Evolutionary conservation across 1,140 invertebrate genomes (phyloP).

Genomic region (Drosophila repletoides): DNA sequence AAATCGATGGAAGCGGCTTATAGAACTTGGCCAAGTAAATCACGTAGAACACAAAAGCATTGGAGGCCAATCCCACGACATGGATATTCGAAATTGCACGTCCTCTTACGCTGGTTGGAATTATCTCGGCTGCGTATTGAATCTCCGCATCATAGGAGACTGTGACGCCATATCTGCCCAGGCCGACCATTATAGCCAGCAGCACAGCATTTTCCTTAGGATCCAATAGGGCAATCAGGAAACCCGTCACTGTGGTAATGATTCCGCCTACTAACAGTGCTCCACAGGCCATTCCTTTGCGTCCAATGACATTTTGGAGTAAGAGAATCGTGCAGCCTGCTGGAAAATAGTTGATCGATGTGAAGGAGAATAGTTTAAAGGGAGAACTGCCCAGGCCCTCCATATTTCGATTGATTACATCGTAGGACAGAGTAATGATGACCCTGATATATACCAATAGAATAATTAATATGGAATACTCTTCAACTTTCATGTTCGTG

Average conservation of each 20-base stretch:
- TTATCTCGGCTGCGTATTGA: conserved; percentile 87
- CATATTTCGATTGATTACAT: conserved; percentile 85
- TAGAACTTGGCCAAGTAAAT: conserved; percentile 82
- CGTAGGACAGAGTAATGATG: conserved; percentile 85
- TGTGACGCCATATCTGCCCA: conserved; percentile 86
- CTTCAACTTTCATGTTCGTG: neutral
- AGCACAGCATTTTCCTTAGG: conserved; percentile 54
- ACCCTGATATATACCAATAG: conserved; percentile 73
- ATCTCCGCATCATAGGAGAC: conserved; percentile 86
- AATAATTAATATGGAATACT: neutral
- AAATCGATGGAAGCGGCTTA: conserved; percentile 83
- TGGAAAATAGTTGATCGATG: conserved; percentile 84
- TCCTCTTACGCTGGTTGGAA: conserved; percentile 86
- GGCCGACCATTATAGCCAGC: conserved; percentile 72
- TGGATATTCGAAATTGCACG: conserved; percentile 84
- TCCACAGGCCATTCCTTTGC: conserved; percentile 84
- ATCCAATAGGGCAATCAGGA: conserved; percentile 51
- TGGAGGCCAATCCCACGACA: conserved; percentile 83
- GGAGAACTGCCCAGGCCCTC: conserved; percentile 84
- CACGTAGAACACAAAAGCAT: conserved; percentile 68
- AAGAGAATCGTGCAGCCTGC: conserved; percentile 84
- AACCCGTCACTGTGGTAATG: conserved; percentile 80
- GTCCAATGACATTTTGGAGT: conserved; percentile 84
- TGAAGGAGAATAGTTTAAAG: conserved; percentile 84
- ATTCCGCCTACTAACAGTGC: conserved; percentile 83